These are phyloP conservation scores for Plutella xylostella DNA, from an alignment of 2,888 invertebrate species.

Conservation along the genomic window DNA sequence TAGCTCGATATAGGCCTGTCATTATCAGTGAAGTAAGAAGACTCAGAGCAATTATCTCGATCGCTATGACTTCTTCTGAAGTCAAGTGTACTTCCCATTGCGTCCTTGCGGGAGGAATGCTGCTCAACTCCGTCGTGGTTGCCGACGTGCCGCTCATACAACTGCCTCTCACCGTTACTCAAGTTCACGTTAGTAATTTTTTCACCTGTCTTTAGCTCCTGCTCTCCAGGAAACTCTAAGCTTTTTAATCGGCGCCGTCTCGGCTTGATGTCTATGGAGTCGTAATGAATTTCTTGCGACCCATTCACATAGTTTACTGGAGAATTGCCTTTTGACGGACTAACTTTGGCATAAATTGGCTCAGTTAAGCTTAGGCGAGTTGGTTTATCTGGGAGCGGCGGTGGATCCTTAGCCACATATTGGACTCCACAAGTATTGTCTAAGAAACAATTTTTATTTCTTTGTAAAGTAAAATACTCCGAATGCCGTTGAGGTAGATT, in stretches of 20 bases:
- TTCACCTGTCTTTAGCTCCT: slow-evolving; percentile 38
- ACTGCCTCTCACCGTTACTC: slow-evolving; percentile 52
- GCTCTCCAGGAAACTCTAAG: slow-evolving; percentile 44
- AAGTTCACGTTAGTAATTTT: slow-evolving; percentile 42
- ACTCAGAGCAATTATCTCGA: slow-evolving; percentile 65
- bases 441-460: slow-evolving; percentile 49
- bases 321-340: slow-evolving; percentile 49
- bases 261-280: slow-evolving; percentile 63
- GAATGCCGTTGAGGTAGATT: slow-evolving; percentile 64
- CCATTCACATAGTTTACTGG: slow-evolving; percentile 43
- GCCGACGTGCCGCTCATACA: slow-evolving; percentile 44
- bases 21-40: slow-evolving; percentile 61
- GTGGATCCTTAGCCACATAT: slow-evolving; percentile 36
- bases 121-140: slow-evolving; percentile 54
- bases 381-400: slow-evolving; percentile 33
- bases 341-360: slow-evolving; percentile 61
- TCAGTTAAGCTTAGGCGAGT: slow-evolving; percentile 54
- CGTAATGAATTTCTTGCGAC: slow-evolving; percentile 52
- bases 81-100: slow-evolving; percentile 51
- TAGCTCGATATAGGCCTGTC: slow-evolving; percentile 64
- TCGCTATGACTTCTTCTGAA: slow-evolving; percentile 60
- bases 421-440: slow-evolving; percentile 52
- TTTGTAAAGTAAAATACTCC: slow-evolving; percentile 62
- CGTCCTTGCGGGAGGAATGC: slow-evolving; percentile 58
- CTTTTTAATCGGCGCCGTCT: slow-evolving; percentile 56